Percentiles rank a stretch among this genome's conserved stretches.
phyloP scores from a whole-genome alignment of 1,140 invertebrate genomes.

The Drosophila pectinifera region DNA sequence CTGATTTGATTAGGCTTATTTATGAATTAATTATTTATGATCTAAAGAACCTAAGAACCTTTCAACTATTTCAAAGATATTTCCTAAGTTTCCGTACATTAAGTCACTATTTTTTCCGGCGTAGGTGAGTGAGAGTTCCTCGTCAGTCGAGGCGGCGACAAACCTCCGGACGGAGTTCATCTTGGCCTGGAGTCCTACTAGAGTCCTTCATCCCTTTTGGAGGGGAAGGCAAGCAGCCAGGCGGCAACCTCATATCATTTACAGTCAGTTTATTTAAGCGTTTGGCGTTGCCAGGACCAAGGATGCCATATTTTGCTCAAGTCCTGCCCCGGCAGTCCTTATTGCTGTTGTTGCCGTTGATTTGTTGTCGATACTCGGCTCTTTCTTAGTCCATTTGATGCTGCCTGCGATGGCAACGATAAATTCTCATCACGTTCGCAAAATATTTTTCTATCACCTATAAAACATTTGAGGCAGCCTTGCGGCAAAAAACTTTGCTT shows the following conservation, averaged over 20 bases:
- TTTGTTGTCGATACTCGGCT: conserved; percentile 54
- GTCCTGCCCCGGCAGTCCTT: conserved; percentile 9
- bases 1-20: too few relatives aligned
- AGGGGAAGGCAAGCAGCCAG: not conserved
- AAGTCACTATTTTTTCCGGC: not conserved
- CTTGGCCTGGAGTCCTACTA: not conserved
- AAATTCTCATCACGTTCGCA: conserved; percentile 81
- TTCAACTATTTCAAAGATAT: not conserved
- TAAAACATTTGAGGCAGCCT: conserved; percentile 77
- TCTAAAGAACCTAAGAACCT: fast-evolving
- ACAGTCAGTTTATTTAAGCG: conserved; percentile 72
- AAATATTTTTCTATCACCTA: conserved; percentile 83
- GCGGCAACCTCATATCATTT: conserved; percentile 64
- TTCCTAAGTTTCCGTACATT: not conserved
- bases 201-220: not conserved
- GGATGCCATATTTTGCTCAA: conserved; percentile 48
- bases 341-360: conserved; percentile 30
- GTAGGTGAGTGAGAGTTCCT: not conserved
- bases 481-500: conserved; percentile 63
- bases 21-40: too few relatives aligned
- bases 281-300: conserved; percentile 32
- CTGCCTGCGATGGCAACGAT: conserved; percentile 60
- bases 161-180: conserved; percentile 15
- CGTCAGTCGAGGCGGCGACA: not conserved
- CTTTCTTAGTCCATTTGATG: conserved; percentile 63